phyloP scores from a whole-genome alignment of 2,797 vertebrate genomes.

The Nyctalus aviator region DNA sequence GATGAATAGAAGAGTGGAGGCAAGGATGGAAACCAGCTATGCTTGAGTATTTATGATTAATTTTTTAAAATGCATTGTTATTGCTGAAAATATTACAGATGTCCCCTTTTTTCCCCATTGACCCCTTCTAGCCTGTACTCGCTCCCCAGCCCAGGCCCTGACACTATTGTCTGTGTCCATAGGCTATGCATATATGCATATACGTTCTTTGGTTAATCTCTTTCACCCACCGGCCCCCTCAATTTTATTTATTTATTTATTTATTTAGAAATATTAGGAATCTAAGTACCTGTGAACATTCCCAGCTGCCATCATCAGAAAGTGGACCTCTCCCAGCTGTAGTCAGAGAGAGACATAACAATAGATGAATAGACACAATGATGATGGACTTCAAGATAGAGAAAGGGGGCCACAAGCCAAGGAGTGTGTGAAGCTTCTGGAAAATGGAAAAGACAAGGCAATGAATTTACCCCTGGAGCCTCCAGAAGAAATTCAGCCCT shows the following conservation, averaged over 20 bases:
- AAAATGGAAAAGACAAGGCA: too few relatives aligned
- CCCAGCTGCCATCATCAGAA: neutral
- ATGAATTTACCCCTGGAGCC: neutral
- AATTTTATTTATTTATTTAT: too few relatives aligned
- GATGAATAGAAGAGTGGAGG: neutral
- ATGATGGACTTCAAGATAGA: neutral
- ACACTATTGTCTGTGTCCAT: too few relatives aligned
- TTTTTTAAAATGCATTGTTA: too few relatives aligned
- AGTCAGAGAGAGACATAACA: neutral
- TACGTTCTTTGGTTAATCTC: too few relatives aligned
- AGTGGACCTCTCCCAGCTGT: neutral
- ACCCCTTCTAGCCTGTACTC: too few relatives aligned
- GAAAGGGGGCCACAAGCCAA: neutral
- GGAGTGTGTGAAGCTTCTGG: neutral
- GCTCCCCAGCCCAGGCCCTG: too few relatives aligned
- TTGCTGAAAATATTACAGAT: too few relatives aligned
- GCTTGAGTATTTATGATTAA: neutral
- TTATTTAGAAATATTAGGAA: neutral
- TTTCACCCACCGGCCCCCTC: too few relatives aligned
- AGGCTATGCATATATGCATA: too few relatives aligned
- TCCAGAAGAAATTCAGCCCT: neutral
- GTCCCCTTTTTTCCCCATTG: too few relatives aligned
- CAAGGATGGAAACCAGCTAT: neutral
- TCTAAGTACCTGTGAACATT: neutral
- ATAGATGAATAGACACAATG: fast-evolving